Base-by-base conservation (phyloP, 35 echinoderm and acorn worm species). In the Apostichopus parvimensis region DNA sequence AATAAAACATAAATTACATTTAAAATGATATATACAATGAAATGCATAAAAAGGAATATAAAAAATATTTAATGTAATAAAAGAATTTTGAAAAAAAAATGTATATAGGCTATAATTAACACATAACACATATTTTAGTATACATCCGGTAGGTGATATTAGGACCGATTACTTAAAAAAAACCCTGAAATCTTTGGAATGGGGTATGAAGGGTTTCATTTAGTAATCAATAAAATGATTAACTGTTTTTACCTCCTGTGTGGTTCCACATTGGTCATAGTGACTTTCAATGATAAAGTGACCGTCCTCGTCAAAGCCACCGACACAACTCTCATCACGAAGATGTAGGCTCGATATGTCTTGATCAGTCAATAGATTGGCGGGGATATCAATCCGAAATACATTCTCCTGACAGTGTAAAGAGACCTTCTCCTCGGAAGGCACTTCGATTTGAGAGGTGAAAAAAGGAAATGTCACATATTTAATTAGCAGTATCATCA, bases 241-340 rank as follows among this genome's bases (percentile, higher is more conserved):
- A 45, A 45, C 34, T 45, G 3, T 25, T 45, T 18, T 56, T 82
- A 82, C 79, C 79, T 82, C 52, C 54, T 82, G 79, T 10, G n/a
- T 55, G n/a, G 79, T 82, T 14, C 45, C 79, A 53, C 79, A 82
- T 14, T 4, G 10, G 13, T 82, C 52, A 53, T 82, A 82, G 17
- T 82, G 79, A 34, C 79, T 82, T 55, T 82, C 79, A 6, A 82
- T 56, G 15, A 82, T 55, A 18, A 82, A 11, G 79, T 82, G 34
- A 53, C 79, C 79, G 54, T 82, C 54, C 57, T 6, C 13, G 2
- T 82, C 34, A 6, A 45, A 56, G 14, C 52, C 54, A 17, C 79
- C 79, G 2, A 82, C 79, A 13, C 79, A 82, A 18, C 18, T 82
- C 45, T 34, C 55, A 18, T 82, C 79, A 13, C 55, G 34, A 5